Evolutionary conservation across 2,888 invertebrate genomes (phyloP), one percentile per base, ranked within the genome.

Genomic region (Carpatolechia fugitivella): DNA sequence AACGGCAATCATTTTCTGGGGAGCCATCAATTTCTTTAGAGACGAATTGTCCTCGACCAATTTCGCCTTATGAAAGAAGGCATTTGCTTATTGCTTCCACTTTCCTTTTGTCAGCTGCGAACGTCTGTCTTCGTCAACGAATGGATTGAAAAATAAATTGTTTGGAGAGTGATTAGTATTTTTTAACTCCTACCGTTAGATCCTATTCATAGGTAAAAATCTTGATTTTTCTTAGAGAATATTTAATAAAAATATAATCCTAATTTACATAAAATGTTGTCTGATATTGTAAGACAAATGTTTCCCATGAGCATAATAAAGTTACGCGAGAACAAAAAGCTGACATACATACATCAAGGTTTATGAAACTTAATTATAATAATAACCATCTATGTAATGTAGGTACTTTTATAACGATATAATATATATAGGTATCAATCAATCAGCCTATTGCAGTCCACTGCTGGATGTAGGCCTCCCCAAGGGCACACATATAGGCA

Each of bases 61-160:
- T 87, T 87, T 82, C 67, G 71, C 78, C 71, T 85, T 84, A 86
- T 88, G 81, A 87, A 84, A 80, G 80, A 76, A 76, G 74, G 77
- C 80, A 83, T 88, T 87, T 84, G 81, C 82, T 85, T 86, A 88
- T 85, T 85, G 75, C 81, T 75, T 66, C 72, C 76, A 77, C 76
- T 82, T 83, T 80, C 76, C 80, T 79, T 80, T 84, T 82, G 78
- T 81, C 69, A 64, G 63, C 58, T 60, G 57, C 60, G 66, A 59
- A 69, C 77, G 81, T 82, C 80, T 80, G 79, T 80, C 80, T 79
- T 76, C 74, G 69, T 76, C 78, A 72, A 61, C 58, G 69, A 74
- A 74, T 75, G 72, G 69, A 74, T 76, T 73, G 71, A 63, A 66
- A 70, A 70, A 65, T 66, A 68, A 73, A 74, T 60, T 59, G 57